Evolutionary conservation across 2,888 invertebrate genomes (phyloP).

Genomic region (Drosophila birchii): DNA sequence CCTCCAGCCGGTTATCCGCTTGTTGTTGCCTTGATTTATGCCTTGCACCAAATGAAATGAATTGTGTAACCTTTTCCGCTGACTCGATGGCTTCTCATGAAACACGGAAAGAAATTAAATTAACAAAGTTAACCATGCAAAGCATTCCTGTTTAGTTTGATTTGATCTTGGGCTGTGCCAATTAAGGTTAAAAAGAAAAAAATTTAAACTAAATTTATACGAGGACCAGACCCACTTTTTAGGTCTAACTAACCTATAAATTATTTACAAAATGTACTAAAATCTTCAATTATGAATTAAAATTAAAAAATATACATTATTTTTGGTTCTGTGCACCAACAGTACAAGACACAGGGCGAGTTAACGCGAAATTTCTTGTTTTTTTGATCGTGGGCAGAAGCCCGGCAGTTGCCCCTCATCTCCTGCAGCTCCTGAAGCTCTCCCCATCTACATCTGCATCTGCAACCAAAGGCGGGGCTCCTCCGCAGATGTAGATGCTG

Average conservation of each 20-base stretch:
- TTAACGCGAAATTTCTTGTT: slow-evolving; percentile 79
- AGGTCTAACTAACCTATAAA: too few relatives aligned
- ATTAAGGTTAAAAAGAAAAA: too few relatives aligned
- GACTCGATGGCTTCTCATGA: slow-evolving; percentile 20
- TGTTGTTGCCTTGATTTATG: slow-evolving; percentile 78
- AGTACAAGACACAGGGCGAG: slow-evolving; percentile 43
- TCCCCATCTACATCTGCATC: slow-evolving; percentile 41
- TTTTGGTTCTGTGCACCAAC: slow-evolving; percentile 17
- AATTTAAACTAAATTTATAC: background rate
- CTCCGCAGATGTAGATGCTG: slow-evolving; percentile 46
- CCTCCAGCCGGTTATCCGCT: slow-evolving; percentile 57
- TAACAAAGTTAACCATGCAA: background rate
- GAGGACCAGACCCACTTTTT: too few relatives aligned
- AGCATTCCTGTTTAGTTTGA: background rate
- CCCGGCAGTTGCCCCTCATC: slow-evolving; percentile 22
- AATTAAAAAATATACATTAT: background rate
- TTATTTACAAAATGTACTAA: background rate
- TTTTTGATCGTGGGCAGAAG: slow-evolving; percentile 75
- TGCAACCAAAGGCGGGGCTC: slow-evolving; percentile 33
- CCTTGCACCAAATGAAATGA: slow-evolving; percentile 80
- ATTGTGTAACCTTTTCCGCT: slow-evolving; percentile 74
- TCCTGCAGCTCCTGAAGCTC: slow-evolving; percentile 4
- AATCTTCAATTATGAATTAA: background rate
- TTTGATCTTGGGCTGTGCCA: background rate
- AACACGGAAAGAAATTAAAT: slow-evolving; percentile 1